Evolutionary conservation across 2,113 vertebrate genomes (phyloP).

Genomic region (Maccullochella peelii): DNA sequence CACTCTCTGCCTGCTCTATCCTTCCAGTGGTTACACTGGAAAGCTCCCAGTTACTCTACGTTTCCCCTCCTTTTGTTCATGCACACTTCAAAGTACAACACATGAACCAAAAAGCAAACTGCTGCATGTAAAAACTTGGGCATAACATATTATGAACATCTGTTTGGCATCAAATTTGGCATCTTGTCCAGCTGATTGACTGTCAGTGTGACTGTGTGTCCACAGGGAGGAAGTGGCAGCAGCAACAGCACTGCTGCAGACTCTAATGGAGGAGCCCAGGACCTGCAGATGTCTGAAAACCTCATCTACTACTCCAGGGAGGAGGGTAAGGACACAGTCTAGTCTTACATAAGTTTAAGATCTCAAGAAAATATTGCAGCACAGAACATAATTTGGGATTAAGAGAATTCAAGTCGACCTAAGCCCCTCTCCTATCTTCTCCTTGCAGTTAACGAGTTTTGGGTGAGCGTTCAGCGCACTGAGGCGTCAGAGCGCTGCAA

Average conservation of each 20-base stretch:
- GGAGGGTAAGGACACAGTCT: slow-evolving; percentile 86
- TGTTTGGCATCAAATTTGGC: too few species aligned
- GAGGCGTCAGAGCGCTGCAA: slow-evolving; percentile 93
- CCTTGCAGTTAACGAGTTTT: slow-evolving; percentile 88
- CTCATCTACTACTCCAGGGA: slow-evolving; percentile 94
- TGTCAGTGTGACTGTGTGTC: slow-evolving; percentile 9
- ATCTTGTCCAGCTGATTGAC: neutral
- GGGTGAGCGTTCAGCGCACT: slow-evolving; percentile 91
- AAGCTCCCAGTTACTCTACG: neutral
- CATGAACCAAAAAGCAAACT: neutral
- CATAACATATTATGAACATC: neutral
- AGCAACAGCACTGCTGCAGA: slow-evolving; percentile 50
- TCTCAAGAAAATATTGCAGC: too few species aligned
- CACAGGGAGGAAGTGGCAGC: slow-evolving; percentile 76
- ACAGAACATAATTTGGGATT: neutral
- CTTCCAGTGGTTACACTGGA: neutral
- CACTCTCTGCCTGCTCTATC: neutral
- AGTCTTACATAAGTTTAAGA: neutral
- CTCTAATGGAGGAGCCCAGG: slow-evolving; percentile 69
- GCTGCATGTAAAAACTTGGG: neutral
- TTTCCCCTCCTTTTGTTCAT: neutral
- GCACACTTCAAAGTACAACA: neutral
- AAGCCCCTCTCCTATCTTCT: neutral
- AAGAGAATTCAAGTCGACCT: neutral
- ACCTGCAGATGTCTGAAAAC: slow-evolving; percentile 95